Base-by-base conservation (phyloP, 2,113 vertebrate species). In the Mustela nigripes region DNA sequence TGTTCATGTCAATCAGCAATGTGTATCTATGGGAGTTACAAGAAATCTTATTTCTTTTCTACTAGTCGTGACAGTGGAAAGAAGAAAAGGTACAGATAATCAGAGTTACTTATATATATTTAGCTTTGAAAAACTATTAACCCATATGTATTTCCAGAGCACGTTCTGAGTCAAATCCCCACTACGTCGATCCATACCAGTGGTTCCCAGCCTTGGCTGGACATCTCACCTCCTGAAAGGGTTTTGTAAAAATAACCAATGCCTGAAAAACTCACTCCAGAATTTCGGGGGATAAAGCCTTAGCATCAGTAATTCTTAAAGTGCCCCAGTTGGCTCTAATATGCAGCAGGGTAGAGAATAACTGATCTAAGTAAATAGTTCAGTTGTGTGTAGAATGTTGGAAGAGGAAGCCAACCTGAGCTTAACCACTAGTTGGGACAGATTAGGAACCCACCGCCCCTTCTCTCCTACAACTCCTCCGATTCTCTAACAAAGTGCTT, bases 41-140 rank as follows among this genome's bases (percentile, higher is more conserved):
- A 86, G 58, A 53, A 69, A 82, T 78, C 7, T 11, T 36, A 81
- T 90, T 69, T 96, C 31, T 87, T 95, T 36, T 91, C 53, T 91
- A 53, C 56, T 36, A 97, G 31, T 4, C 91, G 5, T 62, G 73
- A 81, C 9, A 89, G 39, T 3, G 12, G 33, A 78, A 92, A 36
- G 45, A 90, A 86, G 45, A 84, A 94, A 88, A 56, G 42, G 22
- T 58, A 26, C 1, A 83, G 53, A 36, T 39, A 58, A 65, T 60
- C 87, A 74, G 56, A 96, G 22, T 83, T 67, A 73, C 12, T 62
- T 60, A 11, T 4, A 62, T 10, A 69, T n/a, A 87, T 50, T 58
- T 82, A 42, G 31, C 33, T 94, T 74, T 80, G 82, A 95, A 92
- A 79, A 73, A 26, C 33, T 28, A 94, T 39, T 80, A 56, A 50